Base-by-base conservation (phyloP, 2,797 vertebrate species). In the Mormyrops attenuatus region DNA sequence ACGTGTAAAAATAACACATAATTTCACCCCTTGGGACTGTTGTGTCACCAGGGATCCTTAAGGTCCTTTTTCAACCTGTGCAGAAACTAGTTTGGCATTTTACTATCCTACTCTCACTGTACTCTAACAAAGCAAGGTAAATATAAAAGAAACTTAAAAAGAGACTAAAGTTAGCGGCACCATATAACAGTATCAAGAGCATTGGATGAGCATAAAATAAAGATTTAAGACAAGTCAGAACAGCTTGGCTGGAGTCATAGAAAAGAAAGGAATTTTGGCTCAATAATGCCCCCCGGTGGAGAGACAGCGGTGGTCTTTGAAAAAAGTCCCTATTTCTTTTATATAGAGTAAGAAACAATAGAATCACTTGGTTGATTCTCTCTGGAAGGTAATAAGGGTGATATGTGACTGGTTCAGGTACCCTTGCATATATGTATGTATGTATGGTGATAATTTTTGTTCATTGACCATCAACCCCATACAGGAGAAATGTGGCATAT, bases 241-340 rank as follows among this genome's bases (percentile, higher is more conserved):
- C 89, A 92, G 91, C 94, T 26, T 53, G 53, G 17, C 50, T n/a
- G 30, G 88, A 94, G 93, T 92, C 20, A n/a, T 52, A 73, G 41
- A 49, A 88, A 50, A 55, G 20, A 53, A 84, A 82, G 20, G 13
- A 38, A 73, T 38, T 60, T 38, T 73, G 66, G 66, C 17, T 30
- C 38, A 49, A 52, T 94, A 93, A 93, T 94, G 95, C 95, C 94
- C 92, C 93, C 90, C 92, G 90, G 93, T 93, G 93, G 89, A 92
- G 88, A 91, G 93, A 95, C 91, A 89, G 93, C 90, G 95, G 95
- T 95, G 95, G 96, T 96, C 95, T 95, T 96, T 96, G 89, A 93
- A 96, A 94, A 96, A 92, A 22, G n/a, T 34, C 85, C 38, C 34
- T 44, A 82, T 2, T 44, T 80, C 73, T 17, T 44, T 80, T 3